Percentiles rank a stretch among this genome's conserved stretches.
phyloP scores from a whole-genome alignment of 2,888 invertebrate species.

The Parasteatoda lunata region DNA sequence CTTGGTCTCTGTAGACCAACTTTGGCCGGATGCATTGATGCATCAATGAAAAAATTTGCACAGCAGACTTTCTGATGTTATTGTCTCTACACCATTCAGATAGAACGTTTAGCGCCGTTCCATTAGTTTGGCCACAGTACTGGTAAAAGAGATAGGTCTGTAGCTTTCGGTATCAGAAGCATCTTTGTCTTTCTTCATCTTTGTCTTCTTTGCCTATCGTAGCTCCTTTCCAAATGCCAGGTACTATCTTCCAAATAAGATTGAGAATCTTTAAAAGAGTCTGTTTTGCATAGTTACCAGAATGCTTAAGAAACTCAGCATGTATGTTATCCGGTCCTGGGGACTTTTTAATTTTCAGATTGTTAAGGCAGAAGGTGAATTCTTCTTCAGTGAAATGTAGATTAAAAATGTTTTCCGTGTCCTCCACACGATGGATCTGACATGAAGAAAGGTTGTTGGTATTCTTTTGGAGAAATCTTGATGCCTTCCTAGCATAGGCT shows the following conservation, averaged over 20 bases:
- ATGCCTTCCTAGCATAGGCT: slow-evolving; percentile 24
- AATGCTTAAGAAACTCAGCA: slow-evolving; percentile 22
- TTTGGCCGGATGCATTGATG: background rate
- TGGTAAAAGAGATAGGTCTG: background rate
- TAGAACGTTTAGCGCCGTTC: background rate
- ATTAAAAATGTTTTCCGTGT: slow-evolving; percentile 13
- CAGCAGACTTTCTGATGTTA: too few relatives aligned
- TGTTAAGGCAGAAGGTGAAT: slow-evolving; percentile 11
- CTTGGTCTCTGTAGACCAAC: too few relatives aligned
- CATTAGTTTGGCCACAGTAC: background rate
- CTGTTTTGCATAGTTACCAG: background rate
- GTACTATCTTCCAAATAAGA: background rate
- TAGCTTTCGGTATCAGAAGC: background rate
- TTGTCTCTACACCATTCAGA: background rate
- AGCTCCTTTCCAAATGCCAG: background rate
- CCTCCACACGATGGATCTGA: background rate
- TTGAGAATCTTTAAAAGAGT: slow-evolving; percentile 10
- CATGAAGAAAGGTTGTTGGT: background rate
- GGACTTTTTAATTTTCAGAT: slow-evolving; percentile 17
- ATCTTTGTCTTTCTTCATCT: slow-evolving; percentile 10
- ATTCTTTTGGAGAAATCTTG: background rate
- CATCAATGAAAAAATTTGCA: background rate
- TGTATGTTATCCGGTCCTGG: slow-evolving; percentile 32
- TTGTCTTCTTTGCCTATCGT: background rate
- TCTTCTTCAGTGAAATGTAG: slow-evolving; percentile 24